Conservation (phyloP, 2,797 vertebrate genomes). For the Uromys caudimaculatus region DNA sequence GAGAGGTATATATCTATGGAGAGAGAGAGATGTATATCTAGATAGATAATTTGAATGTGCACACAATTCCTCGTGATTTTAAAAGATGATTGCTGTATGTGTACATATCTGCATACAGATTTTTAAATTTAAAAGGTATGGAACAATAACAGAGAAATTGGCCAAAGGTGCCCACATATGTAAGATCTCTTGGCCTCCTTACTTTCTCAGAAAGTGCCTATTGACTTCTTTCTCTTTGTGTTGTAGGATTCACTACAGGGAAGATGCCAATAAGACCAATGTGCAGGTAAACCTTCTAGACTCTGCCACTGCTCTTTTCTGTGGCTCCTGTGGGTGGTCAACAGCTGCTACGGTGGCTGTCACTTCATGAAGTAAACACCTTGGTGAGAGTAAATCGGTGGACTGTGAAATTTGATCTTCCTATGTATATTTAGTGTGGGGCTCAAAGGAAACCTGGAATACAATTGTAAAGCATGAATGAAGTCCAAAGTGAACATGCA, state of each 20-base stretch:
- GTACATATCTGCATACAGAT: not conserved
- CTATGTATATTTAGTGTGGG: not conserved
- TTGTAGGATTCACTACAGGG: not conserved
- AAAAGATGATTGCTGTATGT: not conserved
- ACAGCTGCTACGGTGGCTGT: not conserved
- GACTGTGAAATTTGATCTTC: conserved; percentile 4
- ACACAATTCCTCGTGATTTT: not conserved
- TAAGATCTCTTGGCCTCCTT: not conserved
- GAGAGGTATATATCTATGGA: not conserved
- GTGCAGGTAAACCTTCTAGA: not conserved
- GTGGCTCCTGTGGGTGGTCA: not conserved
- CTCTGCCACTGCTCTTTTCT: not conserved
- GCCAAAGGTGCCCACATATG: not conserved
- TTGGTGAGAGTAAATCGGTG: not conserved
- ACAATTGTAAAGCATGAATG: not conserved
- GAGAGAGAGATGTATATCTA: not conserved
- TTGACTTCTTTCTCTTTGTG: not conserved
- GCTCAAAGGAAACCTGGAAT: not conserved
- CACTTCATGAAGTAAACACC: not conserved
- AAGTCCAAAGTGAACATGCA: not conserved
- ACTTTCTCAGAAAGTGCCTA: not conserved
- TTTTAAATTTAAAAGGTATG: not conserved
- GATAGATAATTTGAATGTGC: not conserved
- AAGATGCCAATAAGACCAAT: not conserved
- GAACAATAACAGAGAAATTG: not conserved